Conservation (phyloP, 1,140 invertebrate species). For the Microplitis demolitor region DNA sequence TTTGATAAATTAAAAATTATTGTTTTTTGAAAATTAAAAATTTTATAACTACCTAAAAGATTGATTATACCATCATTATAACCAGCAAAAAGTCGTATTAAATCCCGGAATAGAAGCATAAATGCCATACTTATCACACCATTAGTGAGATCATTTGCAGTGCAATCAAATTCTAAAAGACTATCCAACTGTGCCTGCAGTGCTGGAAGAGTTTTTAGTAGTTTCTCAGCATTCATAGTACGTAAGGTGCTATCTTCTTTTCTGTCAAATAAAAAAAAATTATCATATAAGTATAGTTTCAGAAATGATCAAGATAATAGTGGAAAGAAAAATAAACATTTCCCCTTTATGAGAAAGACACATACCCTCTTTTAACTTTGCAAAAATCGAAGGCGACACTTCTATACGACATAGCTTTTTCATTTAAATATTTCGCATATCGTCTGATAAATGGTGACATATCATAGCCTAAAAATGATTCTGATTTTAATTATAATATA, state of each 20-base stretch:
- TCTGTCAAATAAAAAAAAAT: constrained; percentile 63
- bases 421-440: constrained; percentile 98
- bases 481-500: constrained; percentile 18
- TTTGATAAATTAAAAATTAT: neutral
- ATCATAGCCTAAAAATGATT: constrained; percentile 84
- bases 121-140: constrained; percentile 99
- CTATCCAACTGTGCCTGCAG: constrained; percentile 95
- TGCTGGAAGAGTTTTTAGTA: constrained; percentile 95
- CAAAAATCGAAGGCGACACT: constrained; percentile 99
- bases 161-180: constrained; percentile 96
- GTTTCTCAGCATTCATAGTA: constrained; percentile 96
- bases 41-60: constrained; percentile 72
- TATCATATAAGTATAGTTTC: neutral
- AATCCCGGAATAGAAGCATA: constrained; percentile 97
- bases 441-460: constrained; percentile 99
- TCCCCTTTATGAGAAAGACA: constrained; percentile 29
- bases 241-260: constrained; percentile 96
- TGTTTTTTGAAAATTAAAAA: neutral
- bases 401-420: constrained; percentile 97
- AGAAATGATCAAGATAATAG: constrained; percentile 3
- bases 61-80: constrained; percentile 99
- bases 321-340: neutral
- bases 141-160: constrained; percentile 95
- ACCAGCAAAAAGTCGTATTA: constrained; percentile 98
- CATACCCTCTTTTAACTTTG: constrained; percentile 98